Evolutionary conservation across 1,140 invertebrate species (phyloP).

Genomic region (Ostrea edulis): DNA sequence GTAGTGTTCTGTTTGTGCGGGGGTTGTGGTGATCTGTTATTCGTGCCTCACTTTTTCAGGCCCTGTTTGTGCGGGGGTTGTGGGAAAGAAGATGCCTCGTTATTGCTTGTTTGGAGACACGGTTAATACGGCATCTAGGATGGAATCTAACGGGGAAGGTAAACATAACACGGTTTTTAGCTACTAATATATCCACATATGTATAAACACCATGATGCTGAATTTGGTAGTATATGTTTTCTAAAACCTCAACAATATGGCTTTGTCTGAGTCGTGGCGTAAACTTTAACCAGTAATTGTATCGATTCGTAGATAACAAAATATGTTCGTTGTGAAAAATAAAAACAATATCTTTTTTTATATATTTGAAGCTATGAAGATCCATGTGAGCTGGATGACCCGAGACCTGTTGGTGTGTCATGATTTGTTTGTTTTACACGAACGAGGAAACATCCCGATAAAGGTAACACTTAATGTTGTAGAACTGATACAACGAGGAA

Average conservation of each 20-base stretch:
- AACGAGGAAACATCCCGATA: conserved; percentile 41
- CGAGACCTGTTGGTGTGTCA: neutral
- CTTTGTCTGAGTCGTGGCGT: too few species aligned
- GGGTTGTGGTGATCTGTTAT: too few species aligned
- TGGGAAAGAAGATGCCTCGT: conserved; percentile 73
- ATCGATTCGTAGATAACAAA: too few species aligned
- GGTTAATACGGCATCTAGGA: conserved; percentile 72
- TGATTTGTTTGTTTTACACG: neutral
- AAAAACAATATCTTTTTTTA: neutral
- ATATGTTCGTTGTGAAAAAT: too few species aligned
- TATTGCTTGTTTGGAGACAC: conserved; percentile 77
- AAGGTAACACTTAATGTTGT: too few species aligned
- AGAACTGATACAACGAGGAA: too few species aligned
- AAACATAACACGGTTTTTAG: neutral
- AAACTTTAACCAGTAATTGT: too few species aligned
- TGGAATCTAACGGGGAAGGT: conserved; percentile 69
- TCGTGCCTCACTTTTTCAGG: conserved; percentile 80
- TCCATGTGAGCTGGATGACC: conserved; percentile 30
- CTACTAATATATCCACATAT: too few species aligned
- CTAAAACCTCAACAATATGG: too few species aligned
- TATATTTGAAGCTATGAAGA: conserved; percentile 49
- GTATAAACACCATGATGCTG: too few species aligned
- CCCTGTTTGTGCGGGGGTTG: conserved; percentile 85
- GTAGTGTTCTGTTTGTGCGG: too few species aligned
- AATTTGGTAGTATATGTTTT: too few species aligned